A percentile compares a stretch with the other conserved stretches of the same genome.
phyloP scores from a whole-genome alignment of 2,888 invertebrate genomes.

The Hydriomena furcata region DNA sequence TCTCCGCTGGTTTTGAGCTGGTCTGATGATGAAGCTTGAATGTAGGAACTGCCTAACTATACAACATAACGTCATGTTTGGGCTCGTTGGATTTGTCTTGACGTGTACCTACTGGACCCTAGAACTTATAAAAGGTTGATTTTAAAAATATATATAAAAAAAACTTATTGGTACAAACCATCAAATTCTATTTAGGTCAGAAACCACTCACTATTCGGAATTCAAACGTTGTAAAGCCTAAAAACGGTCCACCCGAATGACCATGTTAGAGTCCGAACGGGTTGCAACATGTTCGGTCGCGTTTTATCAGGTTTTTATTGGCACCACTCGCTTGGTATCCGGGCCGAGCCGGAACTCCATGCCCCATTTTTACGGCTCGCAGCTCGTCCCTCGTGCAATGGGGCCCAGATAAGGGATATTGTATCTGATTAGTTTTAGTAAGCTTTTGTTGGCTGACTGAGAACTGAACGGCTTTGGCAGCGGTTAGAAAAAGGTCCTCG shows the following conservation, averaged over 20 bases:
- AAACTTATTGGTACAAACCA: too few species aligned
- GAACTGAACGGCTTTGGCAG: constrained; percentile 13
- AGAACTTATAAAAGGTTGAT: too few species aligned
- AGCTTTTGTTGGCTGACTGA: constrained; percentile 20
- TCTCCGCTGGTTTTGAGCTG: too few species aligned
- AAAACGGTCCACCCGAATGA: neutral
- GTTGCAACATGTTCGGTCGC: constrained; percentile 6
- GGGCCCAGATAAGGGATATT: constrained; percentile 20
- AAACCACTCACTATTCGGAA: too few species aligned
- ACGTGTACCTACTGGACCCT: too few species aligned
- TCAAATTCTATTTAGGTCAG: too few species aligned
- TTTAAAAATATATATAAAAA: too few species aligned
- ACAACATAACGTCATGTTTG: too few species aligned
- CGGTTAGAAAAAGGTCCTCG: neutral
- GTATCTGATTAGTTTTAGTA: constrained; percentile 27
- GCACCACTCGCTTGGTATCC: constrained; percentile 19
- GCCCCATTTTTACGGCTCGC: constrained; percentile 18
- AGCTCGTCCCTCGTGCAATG: constrained; percentile 19
- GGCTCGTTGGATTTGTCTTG: too few species aligned
- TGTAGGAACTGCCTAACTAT: too few species aligned
- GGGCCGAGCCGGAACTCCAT: constrained; percentile 14
- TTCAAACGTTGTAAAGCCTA: too few species aligned
- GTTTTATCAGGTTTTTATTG: constrained; percentile 28
- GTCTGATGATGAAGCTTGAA: too few species aligned
- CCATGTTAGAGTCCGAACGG: neutral